Base-by-base conservation (phyloP, 2,888 invertebrate species). In the Idaea straminata region DNA sequence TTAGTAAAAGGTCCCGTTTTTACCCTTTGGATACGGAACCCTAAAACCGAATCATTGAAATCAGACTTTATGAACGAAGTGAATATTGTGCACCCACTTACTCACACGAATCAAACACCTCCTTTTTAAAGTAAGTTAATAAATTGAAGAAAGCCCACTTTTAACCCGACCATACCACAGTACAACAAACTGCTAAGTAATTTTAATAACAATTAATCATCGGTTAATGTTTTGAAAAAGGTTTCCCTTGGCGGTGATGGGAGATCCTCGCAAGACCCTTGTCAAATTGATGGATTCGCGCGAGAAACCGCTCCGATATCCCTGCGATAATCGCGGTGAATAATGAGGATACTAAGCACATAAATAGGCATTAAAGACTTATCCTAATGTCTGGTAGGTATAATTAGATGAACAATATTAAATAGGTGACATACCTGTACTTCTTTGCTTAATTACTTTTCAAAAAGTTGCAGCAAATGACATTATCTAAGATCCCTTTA, bases 251-350 rank as follows among this genome's bases (percentile, higher is more conserved):
- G 65, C 70, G 71, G 66, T 72, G 68, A 72, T 73, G 71, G 70
- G 61, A 63, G 71, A 63, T 69, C 66, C 66, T 61, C 63, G 62
- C 60, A 61, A 70, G 62, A 82, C 83, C 84, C 81, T 82, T 77
- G 77, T 84, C 83, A 83, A 73, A 72, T 78, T 83, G 79, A 83
- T 82, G 77, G 79, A 79, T 81, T 76, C 71, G 62, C 67, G 70
- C 71, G 70, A 72, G 72, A 72, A 67, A 73, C 72, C 75, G 73
- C 75, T 77, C 69, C 61, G 64, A 60, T 35, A 35, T 70, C 68
- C 69, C 66, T 71, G 64, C 63, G 72, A 74, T 76, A 77, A 77
- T 79, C 74, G 73, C 72, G 34, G 13, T 15, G 15, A 57, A 62
- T 59, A 59, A 59, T 25, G 59, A 59, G 59, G 59, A 15, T 59